Base-by-base conservation (phyloP, 2,888 invertebrate species). In the Drosophila stalkeri region DNA sequence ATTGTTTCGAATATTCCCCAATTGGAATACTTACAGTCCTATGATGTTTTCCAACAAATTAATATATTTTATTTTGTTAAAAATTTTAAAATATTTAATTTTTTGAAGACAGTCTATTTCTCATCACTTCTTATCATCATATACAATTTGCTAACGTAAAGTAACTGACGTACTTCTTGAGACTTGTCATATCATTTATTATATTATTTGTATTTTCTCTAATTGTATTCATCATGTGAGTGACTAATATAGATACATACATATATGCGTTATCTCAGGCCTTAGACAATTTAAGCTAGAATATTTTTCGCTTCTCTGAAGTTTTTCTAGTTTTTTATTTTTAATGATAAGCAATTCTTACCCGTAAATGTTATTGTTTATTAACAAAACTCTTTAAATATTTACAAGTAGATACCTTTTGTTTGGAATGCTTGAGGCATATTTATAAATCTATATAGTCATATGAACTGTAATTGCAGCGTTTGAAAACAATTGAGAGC, bases 361-460 rank as follows among this genome's bases (percentile, higher is more conserved):
- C 37, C 27, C 3, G 39, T 51, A 37, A n/a, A 37, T 67, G 47
- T 61, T 31, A 59, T 41, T 65, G 66, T 49, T 47, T 76, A 55
- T 76, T 76, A 69, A 57, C 59, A 9, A 51, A 60, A 41, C 62
- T 52, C 70, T 78, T 49, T n/a, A 68, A 62, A 51, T 54, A 52
- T 54, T 73, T 35, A 14, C 43, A 37, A 41, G 33, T 56, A 41
- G 23, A 49, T 46, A 33, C 41, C 12, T 51, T 33, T 51, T 44
- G 49, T 39, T 44, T 23, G 43, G 23, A 18, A 23, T 20, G 46
- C 20, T 46, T 46, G 9, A 52, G 49, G 49, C 54, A 43, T 46
- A 63, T 60, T 69, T 64, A 46, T 37, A 43, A 41, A 41, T 64
- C 54, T 33, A 35, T 64, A 39, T 46, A 33, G 47, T 47, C 56